Base-by-base conservation (phyloP, 2,113 vertebrate genomes). In the Sialia sialis region DNA sequence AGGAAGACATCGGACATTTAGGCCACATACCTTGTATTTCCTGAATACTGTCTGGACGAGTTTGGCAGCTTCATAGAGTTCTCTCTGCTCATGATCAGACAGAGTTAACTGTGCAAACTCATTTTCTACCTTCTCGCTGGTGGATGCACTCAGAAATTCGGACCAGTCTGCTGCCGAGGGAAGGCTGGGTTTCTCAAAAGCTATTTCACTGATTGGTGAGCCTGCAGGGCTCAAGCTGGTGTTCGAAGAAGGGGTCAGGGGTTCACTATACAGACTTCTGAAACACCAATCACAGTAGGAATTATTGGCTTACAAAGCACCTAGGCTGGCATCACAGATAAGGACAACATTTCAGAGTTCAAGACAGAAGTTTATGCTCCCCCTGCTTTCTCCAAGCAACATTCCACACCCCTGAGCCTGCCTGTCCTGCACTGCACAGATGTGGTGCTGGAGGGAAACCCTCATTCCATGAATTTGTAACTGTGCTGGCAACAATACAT, bases 21-120 rank as follows among this genome's bases (percentile, higher is more conserved):
- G n/a, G n/a, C 9, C 87, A 97, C 97, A 44, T 98, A 99, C 99
- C 99, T 99, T 99, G 94, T 99, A 99, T 97, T 99, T 99, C 97
- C 99, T 99, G 98, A 99, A 99, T 96, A 99, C 99, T 41, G 99
- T 99, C 98, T 99, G 99, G 97, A 99, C 99, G 51, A 99, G 98
- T 92, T 99, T 98, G 97, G 99, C 99, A 7, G 99, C 99, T 96
- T 99, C 99, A 14, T 99, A 99, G 91, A 99, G 98, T 93, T 99
- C 99, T 97, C 99, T 98, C 98, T 99, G 99, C 94, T 99, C 99
- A 9, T 99, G 99, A 87, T 99, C 99, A 26, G 99, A 99, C 95
- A 99, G 98, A 79, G 99, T 99, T 83, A 99, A 98, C 98, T 99
- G 99, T 95, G 99, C 99, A 96, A 99, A 98, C 94, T 99, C 99